These are phyloP conservation scores for Pseudopipra pipra DNA, from an alignment of 2,113 vertebrate genomes.

Conservation along the genomic window DNA sequence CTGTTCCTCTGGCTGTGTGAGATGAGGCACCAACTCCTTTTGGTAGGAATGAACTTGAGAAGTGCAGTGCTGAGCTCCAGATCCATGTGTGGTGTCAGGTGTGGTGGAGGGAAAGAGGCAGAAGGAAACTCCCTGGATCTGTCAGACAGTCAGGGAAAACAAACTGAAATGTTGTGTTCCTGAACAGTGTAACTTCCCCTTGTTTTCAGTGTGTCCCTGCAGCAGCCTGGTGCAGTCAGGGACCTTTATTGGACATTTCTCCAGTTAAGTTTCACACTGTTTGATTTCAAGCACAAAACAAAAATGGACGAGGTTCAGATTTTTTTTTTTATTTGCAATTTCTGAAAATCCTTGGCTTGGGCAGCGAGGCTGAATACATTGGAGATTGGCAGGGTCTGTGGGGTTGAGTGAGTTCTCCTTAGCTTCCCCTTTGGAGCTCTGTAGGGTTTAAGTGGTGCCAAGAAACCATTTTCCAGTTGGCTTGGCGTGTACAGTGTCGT, in stretches of 20 bases:
- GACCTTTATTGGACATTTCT: not conserved
- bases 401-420: not conserved
- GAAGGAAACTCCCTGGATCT: not conserved
- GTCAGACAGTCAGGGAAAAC: not conserved
- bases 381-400: not conserved
- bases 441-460: not conserved
- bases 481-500: not conserved
- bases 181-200: not conserved
- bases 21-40: not conserved
- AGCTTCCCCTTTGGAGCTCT: not conserved
- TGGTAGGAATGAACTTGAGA: not conserved
- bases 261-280: not conserved
- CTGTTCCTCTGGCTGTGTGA: not conserved
- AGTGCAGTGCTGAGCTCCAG: not conserved
- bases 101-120: not conserved
- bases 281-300: not conserved
- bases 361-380: not conserved
- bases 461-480: slow-evolving; percentile 58
- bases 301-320: not conserved
- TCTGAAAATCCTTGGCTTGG: not conserved
- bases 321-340: not conserved
- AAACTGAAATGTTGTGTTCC: not conserved
- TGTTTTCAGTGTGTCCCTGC: not conserved
- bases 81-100: not conserved
- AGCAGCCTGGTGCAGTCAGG: not conserved